Percentiles rank a stretch among this genome's conserved stretches.
Conservation (phyloP, 2,888 invertebrate species). For the Mesochorus sp. region DNA sequence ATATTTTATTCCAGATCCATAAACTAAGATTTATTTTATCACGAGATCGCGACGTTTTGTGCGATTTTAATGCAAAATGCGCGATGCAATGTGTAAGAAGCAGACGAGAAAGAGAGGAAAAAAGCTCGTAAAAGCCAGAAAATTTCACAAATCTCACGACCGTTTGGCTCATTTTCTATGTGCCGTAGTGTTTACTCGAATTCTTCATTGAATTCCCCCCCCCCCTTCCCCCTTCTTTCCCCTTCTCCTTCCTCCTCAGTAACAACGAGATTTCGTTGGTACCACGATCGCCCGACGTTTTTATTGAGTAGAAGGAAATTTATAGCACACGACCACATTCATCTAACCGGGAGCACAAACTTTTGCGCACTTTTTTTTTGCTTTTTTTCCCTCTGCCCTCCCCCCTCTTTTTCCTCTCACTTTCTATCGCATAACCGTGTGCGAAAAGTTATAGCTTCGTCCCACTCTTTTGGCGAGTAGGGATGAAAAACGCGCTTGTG, state of each 20-base stretch:
- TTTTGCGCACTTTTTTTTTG: slow-evolving; percentile 67
- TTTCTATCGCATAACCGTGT: slow-evolving; percentile 26
- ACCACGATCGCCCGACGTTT: slow-evolving; percentile 61
- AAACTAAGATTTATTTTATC: slow-evolving; percentile 22
- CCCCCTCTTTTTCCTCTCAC: background rate
- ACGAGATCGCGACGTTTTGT: background rate
- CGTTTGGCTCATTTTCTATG: slow-evolving; percentile 25
- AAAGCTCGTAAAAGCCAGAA: background rate
- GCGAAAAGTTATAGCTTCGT: slow-evolving; percentile 65
- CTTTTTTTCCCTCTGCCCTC: background rate
- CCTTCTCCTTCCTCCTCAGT: too few relatives aligned
- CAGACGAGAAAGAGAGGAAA: background rate
- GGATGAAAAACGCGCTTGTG: slow-evolving; percentile 51
- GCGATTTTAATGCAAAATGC: slow-evolving; percentile 13
- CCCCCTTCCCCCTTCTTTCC: too few relatives aligned
- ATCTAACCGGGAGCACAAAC: slow-evolving; percentile 72
- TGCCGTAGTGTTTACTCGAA: slow-evolving; percentile 21
- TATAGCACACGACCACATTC: slow-evolving; percentile 70
- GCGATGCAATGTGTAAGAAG: background rate
- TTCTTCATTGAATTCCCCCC: background rate
- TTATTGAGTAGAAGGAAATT: slow-evolving; percentile 68
- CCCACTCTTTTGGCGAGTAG: slow-evolving; percentile 21
- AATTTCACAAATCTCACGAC: slow-evolving; percentile 19
- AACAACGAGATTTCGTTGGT: slow-evolving; percentile 24
- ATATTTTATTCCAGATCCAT: slow-evolving; percentile 18